Percentiles rank a stretch among this genome's conserved stretches.
These are phyloP conservation scores for Tragelaphus strepsiceros DNA, from an alignment of 2,113 vertebrate species.

Conservation along the genomic window DNA sequence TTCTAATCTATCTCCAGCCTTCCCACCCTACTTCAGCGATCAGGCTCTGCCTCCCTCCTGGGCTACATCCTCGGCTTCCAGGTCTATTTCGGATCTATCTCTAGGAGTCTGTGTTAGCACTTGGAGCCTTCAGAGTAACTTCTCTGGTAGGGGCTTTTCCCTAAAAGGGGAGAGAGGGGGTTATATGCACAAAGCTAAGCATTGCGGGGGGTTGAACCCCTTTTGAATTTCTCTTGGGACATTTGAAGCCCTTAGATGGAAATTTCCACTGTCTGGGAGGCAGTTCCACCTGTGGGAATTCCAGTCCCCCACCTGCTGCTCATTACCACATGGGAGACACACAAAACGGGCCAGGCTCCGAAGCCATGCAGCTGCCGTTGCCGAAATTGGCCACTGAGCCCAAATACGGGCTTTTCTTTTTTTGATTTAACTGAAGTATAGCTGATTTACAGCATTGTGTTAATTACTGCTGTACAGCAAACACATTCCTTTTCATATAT, in stretches of 20 bases:
- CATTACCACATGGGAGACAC: neutral
- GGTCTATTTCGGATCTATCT: neutral
- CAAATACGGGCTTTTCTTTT: neutral
- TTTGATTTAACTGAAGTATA: neutral
- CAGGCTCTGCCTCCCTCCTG: neutral
- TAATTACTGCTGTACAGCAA: neutral
- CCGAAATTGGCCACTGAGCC: neutral
- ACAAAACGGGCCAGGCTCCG: neutral
- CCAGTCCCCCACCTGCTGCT: neutral
- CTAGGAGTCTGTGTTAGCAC: neutral
- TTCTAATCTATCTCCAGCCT: neutral
- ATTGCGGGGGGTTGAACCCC: neutral
- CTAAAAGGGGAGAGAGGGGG: neutral
- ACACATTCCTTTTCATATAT: neutral
- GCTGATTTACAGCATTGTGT: neutral
- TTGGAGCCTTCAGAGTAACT: fast-evolving
- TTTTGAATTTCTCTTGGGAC: neutral
- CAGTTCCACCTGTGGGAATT: neutral
- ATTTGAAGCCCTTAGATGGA: neutral
- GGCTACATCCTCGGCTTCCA: neutral
- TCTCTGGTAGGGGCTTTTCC: fast-evolving
- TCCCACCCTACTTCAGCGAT: neutral
- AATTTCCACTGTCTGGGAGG: neutral
- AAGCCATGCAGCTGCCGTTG: neutral
- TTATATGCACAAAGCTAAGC: neutral